Evolutionary conservation across 1,140 invertebrate genomes (phyloP).

Genomic region (Drosophila tani): DNA sequence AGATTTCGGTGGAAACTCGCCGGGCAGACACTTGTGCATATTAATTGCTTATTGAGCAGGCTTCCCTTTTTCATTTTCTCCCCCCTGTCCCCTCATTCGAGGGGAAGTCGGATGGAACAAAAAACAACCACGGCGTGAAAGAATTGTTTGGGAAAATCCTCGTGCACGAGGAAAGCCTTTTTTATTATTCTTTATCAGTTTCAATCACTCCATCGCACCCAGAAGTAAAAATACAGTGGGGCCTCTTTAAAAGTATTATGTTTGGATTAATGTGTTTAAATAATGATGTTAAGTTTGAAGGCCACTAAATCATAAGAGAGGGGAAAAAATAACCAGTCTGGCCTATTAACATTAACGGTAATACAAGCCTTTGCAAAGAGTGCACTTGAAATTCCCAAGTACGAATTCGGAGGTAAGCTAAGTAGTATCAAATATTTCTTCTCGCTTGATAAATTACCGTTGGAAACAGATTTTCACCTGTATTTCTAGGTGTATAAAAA

Average conservation of each 20-base stretch:
- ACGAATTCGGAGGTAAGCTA: neutral
- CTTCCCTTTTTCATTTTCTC: constrained; percentile 18
- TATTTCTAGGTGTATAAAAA: no score
- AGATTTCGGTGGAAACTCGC: constrained; percentile 47
- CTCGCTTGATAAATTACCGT: no score
- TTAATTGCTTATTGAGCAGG: constrained; percentile 81
- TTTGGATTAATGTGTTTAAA: neutral
- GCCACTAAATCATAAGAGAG: neutral
- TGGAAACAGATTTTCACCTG: no score
- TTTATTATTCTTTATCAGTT: constrained; percentile 59
- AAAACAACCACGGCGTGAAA: constrained; percentile 15
- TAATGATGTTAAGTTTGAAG: neutral
- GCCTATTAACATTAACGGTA: no score
- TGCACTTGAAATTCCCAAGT: neutral
- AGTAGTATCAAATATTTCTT: no score
- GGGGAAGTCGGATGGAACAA: constrained; percentile 4
- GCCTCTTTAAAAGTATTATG: neutral
- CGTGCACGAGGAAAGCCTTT: constrained; percentile 44
- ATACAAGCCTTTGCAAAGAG: neutral
- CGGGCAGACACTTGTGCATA: constrained; percentile 77
- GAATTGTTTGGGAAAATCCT: constrained; percentile 56
- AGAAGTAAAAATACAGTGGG: constrained; percentile 13
- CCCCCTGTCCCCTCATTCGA: neutral
- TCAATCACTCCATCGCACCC: constrained; percentile 46
- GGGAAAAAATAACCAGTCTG: no score